A percentile compares a stretch with the other conserved stretches of the same genome.
Conservation (phyloP, 2,888 invertebrate genomes). For the Oligia strigilis region DNA sequence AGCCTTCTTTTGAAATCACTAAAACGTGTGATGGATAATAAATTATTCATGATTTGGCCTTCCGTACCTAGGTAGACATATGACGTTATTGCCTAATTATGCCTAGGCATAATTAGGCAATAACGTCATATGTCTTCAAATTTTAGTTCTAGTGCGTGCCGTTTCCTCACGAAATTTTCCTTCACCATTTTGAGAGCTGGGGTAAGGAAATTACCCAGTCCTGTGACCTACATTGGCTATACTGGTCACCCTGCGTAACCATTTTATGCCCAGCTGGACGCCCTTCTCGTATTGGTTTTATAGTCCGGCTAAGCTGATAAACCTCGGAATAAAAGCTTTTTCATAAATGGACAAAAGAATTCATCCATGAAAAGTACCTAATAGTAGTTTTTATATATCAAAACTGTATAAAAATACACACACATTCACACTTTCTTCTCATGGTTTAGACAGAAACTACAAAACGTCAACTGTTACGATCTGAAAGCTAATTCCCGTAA, state of each 20-base stretch:
- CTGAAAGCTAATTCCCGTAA: too few species aligned
- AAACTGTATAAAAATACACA: background rate
- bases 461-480: too few species aligned
- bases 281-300: conserved; percentile 7
- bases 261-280: conserved; percentile 1
- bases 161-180: background rate
- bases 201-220: background rate
- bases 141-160: background rate
- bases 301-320: conserved; percentile 10
- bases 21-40: conserved; percentile 8
- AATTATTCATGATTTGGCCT: too few species aligned
- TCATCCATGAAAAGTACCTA: background rate
- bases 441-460: background rate
- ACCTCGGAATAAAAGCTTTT: conserved; percentile 3
- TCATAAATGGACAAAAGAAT: conserved; percentile 21
- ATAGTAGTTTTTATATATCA: background rate
- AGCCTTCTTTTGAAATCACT: conserved; percentile 1
- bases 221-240: conserved; percentile 5
- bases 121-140: too few species aligned
- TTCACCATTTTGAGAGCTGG: background rate
- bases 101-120: background rate
- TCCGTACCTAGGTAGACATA: too few species aligned
- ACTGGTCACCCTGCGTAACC: background rate
- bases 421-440: background rate
- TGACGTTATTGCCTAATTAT: too few species aligned